Base-by-base conservation (phyloP, 2,113 vertebrate species). In the Lethenteron reissneri region DNA sequence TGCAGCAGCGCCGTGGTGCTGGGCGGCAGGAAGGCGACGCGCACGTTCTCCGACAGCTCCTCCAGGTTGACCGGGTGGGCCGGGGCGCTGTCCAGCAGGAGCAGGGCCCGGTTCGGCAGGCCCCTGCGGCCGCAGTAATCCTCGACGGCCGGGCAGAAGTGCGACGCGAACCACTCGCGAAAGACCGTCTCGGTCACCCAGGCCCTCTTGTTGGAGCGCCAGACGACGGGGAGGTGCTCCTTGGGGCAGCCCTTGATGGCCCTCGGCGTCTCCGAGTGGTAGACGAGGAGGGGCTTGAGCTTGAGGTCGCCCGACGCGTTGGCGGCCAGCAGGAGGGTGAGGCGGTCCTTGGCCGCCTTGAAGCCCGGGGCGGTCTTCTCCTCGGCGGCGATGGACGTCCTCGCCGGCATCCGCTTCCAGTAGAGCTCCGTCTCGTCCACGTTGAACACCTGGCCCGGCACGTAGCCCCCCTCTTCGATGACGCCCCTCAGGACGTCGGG, bases 1-100 rank as follows among this genome's bases (percentile, higher is more conserved):
- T 77, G 72, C 56, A 73, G 57, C 13, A 74, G 58, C 56, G 57
- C 70, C 3, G 60, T 72, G 21, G 58, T 72, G 13, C 74, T 74
- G 17, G 70, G 71, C 25, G 60, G 69, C 3, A 74, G 41, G 56
- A 71, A 73, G 10, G 73, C 56, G 8, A 72, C 56, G 21, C 73
- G 68, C 56, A 71, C 57, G 58, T 21, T 11, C 56, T 21, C 56
- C 58, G 69, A 17, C 62, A 68, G 21, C 21, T 68, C 62, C 69
- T 12, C 56, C 60, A 70, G 57, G 60, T 2, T 11, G 12, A 60
- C 5, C 19, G 2, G 13, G 12, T 11, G 21, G 7, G n/a, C 19
- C 62, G 58, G 60, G 60, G 60, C 17, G 60, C 4, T 64, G 60
- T 64, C 60, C 60, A 64, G 60, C 4, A 64, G 3, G 14, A 64